Base-by-base conservation (phyloP, 1,140 invertebrate species). In the Parapsyche elsis region DNA sequence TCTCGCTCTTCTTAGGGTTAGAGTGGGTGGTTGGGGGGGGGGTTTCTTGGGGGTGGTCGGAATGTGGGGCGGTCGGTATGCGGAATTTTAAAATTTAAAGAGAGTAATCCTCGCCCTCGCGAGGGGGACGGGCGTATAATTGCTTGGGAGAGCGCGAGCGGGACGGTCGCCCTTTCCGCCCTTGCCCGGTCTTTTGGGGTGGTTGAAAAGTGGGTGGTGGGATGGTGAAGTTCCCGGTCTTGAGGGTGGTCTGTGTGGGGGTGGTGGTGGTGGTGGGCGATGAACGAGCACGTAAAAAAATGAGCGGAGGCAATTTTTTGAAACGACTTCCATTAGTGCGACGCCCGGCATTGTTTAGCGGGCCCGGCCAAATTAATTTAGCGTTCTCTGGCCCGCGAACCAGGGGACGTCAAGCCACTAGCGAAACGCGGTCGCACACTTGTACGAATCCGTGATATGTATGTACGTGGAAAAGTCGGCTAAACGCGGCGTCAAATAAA, bases 301-400 rank as follows among this genome's bases (percentile, higher is more conserved):
- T 83, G 82, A 83, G 80, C 82, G 82, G 82, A 81, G 82, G 82
- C 82, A 83, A 83, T 83, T 83, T 83, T 83, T 83, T 81, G 82
- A 83, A 83, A 83, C 82, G 82, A 81, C 82, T 83, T 83, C 82
- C 82, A 83, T 83, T 83, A 83, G 82, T 83, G 82, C 82, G 82
- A 80, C 82, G 82, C 80, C 77, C 82, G 82, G 82, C 82, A 83
- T 83, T 83, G 82, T 83, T 83, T 83, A 83, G 82, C 82, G 78
- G 82, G 82, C 82, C 80, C 70, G 80, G 80, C 82, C 82, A 83
- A 83, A 83, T 83, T 83, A 83, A 83, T 83, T 83, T 83, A 83
- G 80, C 82, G 80, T 78, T 80, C 80, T 81, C 78, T 46, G 76
- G 67, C 74, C 78, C 67, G 45, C 64, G 53, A 64, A 30, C 24